Evolutionary conservation across 2,888 invertebrate genomes (phyloP).

Genomic region (Leptopterna dolabrata): DNA sequence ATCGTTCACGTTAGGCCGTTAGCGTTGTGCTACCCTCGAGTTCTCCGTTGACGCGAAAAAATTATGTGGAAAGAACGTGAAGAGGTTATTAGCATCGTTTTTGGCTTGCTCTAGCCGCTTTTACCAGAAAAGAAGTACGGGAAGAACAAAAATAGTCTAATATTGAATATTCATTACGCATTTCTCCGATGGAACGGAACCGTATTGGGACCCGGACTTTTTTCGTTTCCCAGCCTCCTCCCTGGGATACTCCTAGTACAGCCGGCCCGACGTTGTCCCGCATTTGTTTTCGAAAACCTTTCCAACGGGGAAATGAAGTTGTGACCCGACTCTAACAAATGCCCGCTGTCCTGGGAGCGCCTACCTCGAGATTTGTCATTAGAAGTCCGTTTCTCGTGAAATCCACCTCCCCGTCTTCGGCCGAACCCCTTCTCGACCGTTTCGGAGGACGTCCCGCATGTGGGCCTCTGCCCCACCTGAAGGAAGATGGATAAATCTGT

Average conservation of each 20-base stretch:
- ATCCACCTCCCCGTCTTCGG: not conserved
- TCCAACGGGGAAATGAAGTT: slow-evolving; percentile 21
- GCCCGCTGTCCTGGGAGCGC: slow-evolving; percentile 3
- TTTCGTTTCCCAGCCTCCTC: not conserved
- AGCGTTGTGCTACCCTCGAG: too few relatives aligned
- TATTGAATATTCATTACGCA: slow-evolving; percentile 23
- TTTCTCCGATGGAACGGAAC: not conserved
- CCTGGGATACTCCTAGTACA: not conserved
- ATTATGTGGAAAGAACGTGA: too few relatives aligned
- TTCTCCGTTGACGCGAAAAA: too few relatives aligned
- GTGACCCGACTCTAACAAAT: slow-evolving; percentile 39
- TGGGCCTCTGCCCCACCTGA: not conserved
- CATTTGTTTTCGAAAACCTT: slow-evolving; percentile 22
- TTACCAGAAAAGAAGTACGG: too few relatives aligned
- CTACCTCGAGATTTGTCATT: slow-evolving; percentile 41
- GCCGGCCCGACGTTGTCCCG: slow-evolving; percentile 8
- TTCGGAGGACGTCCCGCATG: not conserved
- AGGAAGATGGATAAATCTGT: not conserved
- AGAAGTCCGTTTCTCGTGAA: slow-evolving; percentile 20
- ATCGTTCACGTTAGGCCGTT: too few relatives aligned
- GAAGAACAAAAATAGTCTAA: too few relatives aligned
- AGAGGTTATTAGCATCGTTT: too few relatives aligned
- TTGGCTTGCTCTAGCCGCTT: not conserved
- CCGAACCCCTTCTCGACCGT: not conserved
- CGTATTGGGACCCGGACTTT: not conserved